These are phyloP conservation scores for Plodia interpunctella DNA, from an alignment of 1,140 invertebrate species.

Conservation along the genomic window DNA sequence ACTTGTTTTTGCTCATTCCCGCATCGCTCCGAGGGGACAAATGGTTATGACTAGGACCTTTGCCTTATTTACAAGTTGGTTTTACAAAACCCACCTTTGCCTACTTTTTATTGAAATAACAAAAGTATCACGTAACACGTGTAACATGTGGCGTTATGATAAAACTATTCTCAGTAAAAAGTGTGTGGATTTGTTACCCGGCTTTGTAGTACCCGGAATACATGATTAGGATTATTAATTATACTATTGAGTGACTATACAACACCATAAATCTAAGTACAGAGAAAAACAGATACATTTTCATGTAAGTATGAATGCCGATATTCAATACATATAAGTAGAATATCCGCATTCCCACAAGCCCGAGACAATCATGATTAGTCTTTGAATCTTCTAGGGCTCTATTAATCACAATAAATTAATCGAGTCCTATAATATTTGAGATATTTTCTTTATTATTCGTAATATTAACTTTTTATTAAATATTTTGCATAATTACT, in stretches of 20 bases:
- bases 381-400: too few species aligned
- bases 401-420: too few species aligned
- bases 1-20: slow-evolving; percentile 51
- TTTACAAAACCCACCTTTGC: slow-evolving; percentile 30
- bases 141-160: slow-evolving; percentile 14
- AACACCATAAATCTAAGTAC: too few species aligned
- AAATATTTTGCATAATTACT: slow-evolving; percentile 1
- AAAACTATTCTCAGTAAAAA: slow-evolving; percentile 13
- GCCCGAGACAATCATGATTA: too few species aligned
- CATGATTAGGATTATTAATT: too few species aligned
- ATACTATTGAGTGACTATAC: too few species aligned
- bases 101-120: slow-evolving; percentile 19
- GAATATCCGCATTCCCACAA: too few species aligned
- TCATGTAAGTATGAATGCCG: too few species aligned
- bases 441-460: background rate
- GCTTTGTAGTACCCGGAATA: background rate
- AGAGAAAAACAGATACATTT: too few species aligned
- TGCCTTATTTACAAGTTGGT: slow-evolving; percentile 42
- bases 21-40: slow-evolving; percentile 39
- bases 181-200: background rate
- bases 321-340: too few species aligned
- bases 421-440: too few species aligned
- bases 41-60: slow-evolving; percentile 39
- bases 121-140: background rate
- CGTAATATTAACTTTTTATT: background rate